Conservation (phyloP, 2,797 vertebrate species). For the Labeo calbasu region DNA sequence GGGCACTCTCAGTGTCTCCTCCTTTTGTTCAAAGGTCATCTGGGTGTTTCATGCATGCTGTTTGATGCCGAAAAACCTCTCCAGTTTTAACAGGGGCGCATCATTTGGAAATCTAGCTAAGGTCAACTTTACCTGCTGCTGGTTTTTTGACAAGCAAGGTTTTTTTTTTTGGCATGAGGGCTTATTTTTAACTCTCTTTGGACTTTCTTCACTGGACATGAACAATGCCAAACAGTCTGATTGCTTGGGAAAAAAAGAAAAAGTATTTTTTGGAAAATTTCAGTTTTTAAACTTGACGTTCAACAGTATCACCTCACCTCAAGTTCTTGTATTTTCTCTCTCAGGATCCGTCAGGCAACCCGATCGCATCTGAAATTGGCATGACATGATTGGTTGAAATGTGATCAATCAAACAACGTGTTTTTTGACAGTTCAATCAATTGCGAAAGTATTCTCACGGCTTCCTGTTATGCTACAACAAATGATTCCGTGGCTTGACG, state of each 20-base stretch:
- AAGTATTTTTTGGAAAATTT: not conserved
- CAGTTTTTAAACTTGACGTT: not conserved
- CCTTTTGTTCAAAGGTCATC: conserved; percentile 12
- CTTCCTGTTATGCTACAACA: conserved; percentile 54
- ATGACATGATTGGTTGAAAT: conserved; percentile 74
- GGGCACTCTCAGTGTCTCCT: conserved; percentile 1
- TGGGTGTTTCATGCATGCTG: conserved; percentile 34
- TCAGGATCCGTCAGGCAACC: conserved; percentile 44
- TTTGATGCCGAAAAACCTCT: conserved; percentile 30
- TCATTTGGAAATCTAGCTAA: conserved; percentile 37
- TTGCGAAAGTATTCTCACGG: conserved; percentile 59
- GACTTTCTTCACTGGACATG: not conserved
- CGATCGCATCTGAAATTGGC: conserved; percentile 58
- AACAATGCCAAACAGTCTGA: conserved; percentile 6
- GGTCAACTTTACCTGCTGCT: conserved; percentile 19
- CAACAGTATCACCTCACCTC: conserved; percentile 9
- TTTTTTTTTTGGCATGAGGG: conserved; percentile 17
- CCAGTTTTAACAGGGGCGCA: conserved; percentile 8
- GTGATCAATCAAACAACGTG: conserved; percentile 73
- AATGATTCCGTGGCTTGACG: conserved; percentile 65
- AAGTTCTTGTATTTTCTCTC: conserved; percentile 41
- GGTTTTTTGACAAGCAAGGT: conserved; percentile 27
- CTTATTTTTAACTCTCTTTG: conserved; percentile 28
- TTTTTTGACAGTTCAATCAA: conserved; percentile 77
- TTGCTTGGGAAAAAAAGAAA: not conserved